Evolutionary conservation across 2,888 invertebrate species (phyloP).

Genomic region (Operophtera brumata): DNA sequence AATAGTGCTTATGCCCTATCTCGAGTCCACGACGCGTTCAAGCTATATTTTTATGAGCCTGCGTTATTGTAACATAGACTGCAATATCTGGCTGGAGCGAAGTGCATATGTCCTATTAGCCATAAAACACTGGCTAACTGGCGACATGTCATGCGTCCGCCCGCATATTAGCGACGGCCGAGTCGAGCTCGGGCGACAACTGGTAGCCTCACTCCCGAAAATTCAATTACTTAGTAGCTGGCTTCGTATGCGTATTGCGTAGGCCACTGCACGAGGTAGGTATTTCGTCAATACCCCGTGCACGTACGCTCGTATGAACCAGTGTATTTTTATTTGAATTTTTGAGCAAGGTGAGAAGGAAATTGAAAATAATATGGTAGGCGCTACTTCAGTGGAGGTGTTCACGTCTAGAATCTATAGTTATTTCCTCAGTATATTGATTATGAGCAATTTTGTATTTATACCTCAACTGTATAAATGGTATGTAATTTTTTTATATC

Average conservation of each 20-base stretch:
- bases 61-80: constrained; percentile 48
- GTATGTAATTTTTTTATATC: too few species aligned
- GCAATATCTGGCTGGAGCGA: constrained; percentile 38
- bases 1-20: constrained; percentile 49
- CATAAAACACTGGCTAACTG: constrained; percentile 56
- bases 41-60: constrained; percentile 38
- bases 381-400: too few species aligned
- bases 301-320: constrained; percentile 42
- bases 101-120: constrained; percentile 40
- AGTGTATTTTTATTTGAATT: constrained; percentile 32
- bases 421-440: too few species aligned
- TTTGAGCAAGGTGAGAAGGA: constrained; percentile 23
- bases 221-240: constrained; percentile 69
- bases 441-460: too few species aligned
- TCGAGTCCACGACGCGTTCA: constrained; percentile 38
- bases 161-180: constrained; percentile 50
- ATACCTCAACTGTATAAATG: too few species aligned
- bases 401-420: too few species aligned
- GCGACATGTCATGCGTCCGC: constrained; percentile 52
- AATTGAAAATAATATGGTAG: constrained; percentile 20
- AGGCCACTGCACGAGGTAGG: constrained; percentile 42
- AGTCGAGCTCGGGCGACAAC: constrained; percentile 44
- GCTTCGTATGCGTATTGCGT: constrained; percentile 57
- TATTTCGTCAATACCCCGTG: constrained; percentile 48
- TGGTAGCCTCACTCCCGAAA: constrained; percentile 56